Conservation (phyloP, 1,140 invertebrate species). For the Pseudomyrmex dendroicus region DNA sequence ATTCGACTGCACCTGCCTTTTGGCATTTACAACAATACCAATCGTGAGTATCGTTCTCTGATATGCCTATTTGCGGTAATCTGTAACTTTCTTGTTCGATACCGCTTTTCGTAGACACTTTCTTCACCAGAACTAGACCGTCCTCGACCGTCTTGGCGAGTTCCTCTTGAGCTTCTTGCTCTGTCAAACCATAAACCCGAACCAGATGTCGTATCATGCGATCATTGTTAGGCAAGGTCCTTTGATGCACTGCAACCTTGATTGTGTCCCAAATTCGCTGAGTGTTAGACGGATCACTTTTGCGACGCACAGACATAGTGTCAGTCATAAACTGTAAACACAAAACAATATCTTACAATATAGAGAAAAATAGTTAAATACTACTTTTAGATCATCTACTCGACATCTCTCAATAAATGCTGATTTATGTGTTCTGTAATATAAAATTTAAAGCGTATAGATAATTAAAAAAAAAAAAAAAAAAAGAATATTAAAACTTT, state of each 20-base stretch:
- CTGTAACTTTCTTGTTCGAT: constrained; percentile 80
- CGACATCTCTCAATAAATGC: too few species aligned
- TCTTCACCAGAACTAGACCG: constrained; percentile 79
- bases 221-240: constrained; percentile 80
- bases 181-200: constrained; percentile 78
- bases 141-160: constrained; percentile 79
- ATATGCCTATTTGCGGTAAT: constrained; percentile 74
- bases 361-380: too few species aligned
- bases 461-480: too few species aligned
- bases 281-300: constrained; percentile 79
- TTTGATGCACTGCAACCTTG: constrained; percentile 81
- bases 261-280: constrained; percentile 82
- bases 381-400: too few species aligned
- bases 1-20: constrained; percentile 78
- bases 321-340: constrained; percentile 9
- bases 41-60: constrained; percentile 75
- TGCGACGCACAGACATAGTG: constrained; percentile 78
- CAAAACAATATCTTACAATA: not conserved
- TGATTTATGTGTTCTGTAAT: too few species aligned
- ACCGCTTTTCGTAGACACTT: constrained; percentile 78
- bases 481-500: not conserved
- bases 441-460: not conserved
- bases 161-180: constrained; percentile 79
- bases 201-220: constrained; percentile 80
- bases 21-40: constrained; percentile 83